Evolutionary conservation across 92 coral and sea anemone species (phyloP).

Genomic region (Phymanthus crucifer): DNA sequence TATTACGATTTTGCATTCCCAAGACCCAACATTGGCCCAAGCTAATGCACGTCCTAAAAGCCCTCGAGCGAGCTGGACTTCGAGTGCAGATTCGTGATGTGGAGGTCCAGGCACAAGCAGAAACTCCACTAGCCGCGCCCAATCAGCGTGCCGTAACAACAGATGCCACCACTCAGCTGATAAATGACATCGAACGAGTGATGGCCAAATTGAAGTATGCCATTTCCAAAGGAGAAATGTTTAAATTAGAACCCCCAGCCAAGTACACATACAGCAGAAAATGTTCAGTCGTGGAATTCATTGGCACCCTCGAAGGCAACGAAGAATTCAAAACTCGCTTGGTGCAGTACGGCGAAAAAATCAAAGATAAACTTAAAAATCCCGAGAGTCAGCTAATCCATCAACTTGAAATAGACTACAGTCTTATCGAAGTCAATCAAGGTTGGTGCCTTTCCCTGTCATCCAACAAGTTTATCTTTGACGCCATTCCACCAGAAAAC

Average conservation of each 20-base stretch:
- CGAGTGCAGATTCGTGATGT: not conserved
- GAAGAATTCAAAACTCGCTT: constrained; percentile 21
- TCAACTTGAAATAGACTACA: constrained; percentile 21
- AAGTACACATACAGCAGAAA: constrained; percentile 30
- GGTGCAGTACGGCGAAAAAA: constrained; percentile 14
- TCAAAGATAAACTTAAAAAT: constrained; percentile 18
- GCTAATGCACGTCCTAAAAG: not conserved
- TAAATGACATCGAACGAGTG: constrained; percentile 39
- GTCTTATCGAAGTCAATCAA: constrained; percentile 30
- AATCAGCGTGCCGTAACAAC: not conserved
- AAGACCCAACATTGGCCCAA: not conserved
- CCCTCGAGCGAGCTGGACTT: not conserved
- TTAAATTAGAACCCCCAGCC: constrained; percentile 7
- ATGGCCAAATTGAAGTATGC: constrained; percentile 35
- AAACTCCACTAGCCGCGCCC: not conserved
- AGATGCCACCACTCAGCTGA: constrained; percentile 21
- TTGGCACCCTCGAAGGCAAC: constrained; percentile 22
- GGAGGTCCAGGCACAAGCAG: not conserved
- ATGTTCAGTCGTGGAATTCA: constrained; percentile 16
- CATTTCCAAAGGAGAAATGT: constrained; percentile 25
- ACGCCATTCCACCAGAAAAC: constrained; percentile 14
- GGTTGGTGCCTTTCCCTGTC: constrained; percentile 38
- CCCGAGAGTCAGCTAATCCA: constrained; percentile 18
- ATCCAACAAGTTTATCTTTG: not conserved
- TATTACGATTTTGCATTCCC: constrained; percentile 7